Evolutionary conservation across 2,113 vertebrate species (phyloP).

Genomic region (Bubo blakistoni): DNA sequence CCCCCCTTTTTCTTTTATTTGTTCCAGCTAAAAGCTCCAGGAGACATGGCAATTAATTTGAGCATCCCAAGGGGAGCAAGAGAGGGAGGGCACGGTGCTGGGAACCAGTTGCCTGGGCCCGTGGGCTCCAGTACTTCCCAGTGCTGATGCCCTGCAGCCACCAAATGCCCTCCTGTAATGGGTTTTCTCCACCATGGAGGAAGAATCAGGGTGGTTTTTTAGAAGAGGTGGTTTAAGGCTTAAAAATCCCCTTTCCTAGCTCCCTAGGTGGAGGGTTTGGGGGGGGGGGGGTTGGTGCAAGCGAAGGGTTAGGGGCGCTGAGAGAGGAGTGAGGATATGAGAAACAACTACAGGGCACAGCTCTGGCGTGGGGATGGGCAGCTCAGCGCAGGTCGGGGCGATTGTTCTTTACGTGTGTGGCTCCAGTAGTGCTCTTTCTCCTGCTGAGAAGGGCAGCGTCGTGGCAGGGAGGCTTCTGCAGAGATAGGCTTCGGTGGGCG

Average conservation of each 20-base stretch:
- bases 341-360: neutral
- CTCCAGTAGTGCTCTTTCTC: neutral
- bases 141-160: rapidly evolving
- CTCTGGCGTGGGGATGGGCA: rapidly evolving
- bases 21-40: slow-evolving; percentile 24
- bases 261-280: rapidly evolving
- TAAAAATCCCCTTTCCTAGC: rapidly evolving
- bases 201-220: neutral
- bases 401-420: rapidly evolving
- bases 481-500: rapidly evolving
- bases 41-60: slow-evolving; percentile 37
- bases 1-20: slow-evolving; percentile 11
- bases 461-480: neutral
- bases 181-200: neutral
- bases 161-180: neutral
- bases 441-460: neutral
- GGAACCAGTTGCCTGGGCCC: rapidly evolving
- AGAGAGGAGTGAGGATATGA: neutral
- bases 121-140: rapidly evolving
- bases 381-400: rapidly evolving
- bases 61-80: slow-evolving; percentile 23
- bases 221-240: neutral
- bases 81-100: neutral
- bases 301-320: neutral
- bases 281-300: neutral